Conservation (phyloP, 2,113 vertebrate species). For the Chlorodrepanis virens region DNA sequence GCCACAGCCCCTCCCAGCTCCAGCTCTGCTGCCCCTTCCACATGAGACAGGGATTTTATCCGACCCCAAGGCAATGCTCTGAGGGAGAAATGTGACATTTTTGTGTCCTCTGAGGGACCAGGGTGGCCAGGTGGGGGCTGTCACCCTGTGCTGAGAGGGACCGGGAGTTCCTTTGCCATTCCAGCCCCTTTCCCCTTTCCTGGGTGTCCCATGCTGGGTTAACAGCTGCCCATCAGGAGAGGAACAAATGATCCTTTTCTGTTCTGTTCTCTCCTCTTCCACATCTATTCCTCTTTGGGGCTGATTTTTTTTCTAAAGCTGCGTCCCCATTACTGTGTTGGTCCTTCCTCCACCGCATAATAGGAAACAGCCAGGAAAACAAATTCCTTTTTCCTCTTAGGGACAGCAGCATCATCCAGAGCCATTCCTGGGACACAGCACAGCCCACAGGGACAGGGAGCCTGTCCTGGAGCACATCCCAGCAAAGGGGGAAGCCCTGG, state of each 20-base stretch:
- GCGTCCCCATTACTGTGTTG: neutral
- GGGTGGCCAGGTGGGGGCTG: neutral
- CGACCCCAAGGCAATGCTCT: neutral
- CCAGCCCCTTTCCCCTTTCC: neutral
- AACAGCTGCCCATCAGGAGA: neutral
- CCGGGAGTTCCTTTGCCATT: neutral
- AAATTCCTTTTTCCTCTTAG: neutral
- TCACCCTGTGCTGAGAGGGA: neutral
- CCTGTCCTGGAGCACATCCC: neutral
- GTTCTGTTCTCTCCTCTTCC: neutral
- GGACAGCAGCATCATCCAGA: neutral
- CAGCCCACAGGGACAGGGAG: neutral
- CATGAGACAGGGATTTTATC: neutral
- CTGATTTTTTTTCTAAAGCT: neutral
- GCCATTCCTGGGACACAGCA: neutral
- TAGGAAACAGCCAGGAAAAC: neutral
- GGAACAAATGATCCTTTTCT: neutral
- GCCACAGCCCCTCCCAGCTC: neutral
- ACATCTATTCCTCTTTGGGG: neutral
- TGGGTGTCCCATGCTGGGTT: neutral
- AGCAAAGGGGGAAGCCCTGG: neutral
- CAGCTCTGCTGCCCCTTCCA: neutral
- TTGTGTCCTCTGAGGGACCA: neutral
- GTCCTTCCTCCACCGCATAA: neutral
- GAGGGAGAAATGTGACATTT: neutral